Evolutionary conservation across 2,888 invertebrate genomes (phyloP), one percentile per base, ranked within the genome.

Genomic region (Hydropsyche betteni): DNA sequence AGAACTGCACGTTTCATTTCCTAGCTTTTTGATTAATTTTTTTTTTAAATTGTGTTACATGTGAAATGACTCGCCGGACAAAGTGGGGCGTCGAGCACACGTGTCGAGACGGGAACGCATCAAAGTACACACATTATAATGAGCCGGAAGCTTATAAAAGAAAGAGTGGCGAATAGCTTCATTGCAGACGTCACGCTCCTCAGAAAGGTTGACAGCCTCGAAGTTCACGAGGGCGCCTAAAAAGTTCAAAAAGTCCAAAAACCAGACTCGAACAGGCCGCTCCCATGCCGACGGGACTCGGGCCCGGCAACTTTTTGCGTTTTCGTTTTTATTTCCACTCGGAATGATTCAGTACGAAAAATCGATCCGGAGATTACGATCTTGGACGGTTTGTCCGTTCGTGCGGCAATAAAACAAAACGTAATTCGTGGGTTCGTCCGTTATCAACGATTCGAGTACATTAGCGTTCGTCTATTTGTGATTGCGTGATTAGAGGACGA

Each of bases 101-200:
- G 64, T 64, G 64, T 64, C 64, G 33, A 16, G 61, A 33, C 33
- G 64, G 36, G 64, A 64, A 64, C 64, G 64, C 36, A 36, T 64
- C 64, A 10, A 44, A 44, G 44, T 44, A 44, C 44, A 1, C 44
- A 10, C 44, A 8, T 44, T 64, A 36, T 64, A 36, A 64, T 36
- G 64, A 36, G 34, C 64, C 64, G 64, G 64, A 64, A 64, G 36
- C 55, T 55, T 3, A 10, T 5, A 7, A n/a, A 36, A 36, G 64
- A n/a, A 44, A 64, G 36, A 36, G 64, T 64, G 64, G 64, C 64
- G 36, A 64, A 64, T 64, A 64, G 36, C 64, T 64, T 64, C 64
- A 34, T 44, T 36, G 64, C 12, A n/a, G 12, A 12, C 34, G 34
- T 64, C 64, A 64, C 12, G 34, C 4, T 2, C n/a, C 34, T 10